These are phyloP conservation scores for Stenoptilia bipunctidactyla DNA, from an alignment of 2,888 invertebrate species.

Conservation along the genomic window DNA sequence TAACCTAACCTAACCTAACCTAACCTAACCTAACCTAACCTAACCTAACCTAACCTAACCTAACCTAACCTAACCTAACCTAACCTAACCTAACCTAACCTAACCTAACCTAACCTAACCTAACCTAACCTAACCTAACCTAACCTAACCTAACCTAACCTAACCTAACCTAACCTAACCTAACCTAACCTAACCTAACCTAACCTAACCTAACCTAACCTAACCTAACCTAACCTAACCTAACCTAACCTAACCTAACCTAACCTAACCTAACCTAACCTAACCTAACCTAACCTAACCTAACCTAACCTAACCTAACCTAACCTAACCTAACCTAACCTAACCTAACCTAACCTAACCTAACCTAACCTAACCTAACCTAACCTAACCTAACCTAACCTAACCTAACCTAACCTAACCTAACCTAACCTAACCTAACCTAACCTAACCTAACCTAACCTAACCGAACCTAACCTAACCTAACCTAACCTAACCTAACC, in stretches of 20 bases:
- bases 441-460: constrained; percentile 12
- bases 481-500: constrained; percentile 15
- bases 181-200: constrained; percentile 16
- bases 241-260: constrained; percentile 13
- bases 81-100: constrained; percentile 15
- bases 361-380: constrained; percentile 10
- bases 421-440: constrained; percentile 9
- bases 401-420: constrained; percentile 7
- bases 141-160: constrained; percentile 11
- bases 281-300: constrained; percentile 12
- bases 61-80: constrained; percentile 17
- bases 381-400: constrained; percentile 9
- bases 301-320: constrained; percentile 9
- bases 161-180: constrained; percentile 11
- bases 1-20: constrained; percentile 9
- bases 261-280: constrained; percentile 11
- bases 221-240: constrained; percentile 16
- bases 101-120: constrained; percentile 15
- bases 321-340: constrained; percentile 13
- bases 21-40: constrained; percentile 13
- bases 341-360: constrained; percentile 13
- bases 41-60: constrained; percentile 17
- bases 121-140: constrained; percentile 14
- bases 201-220: constrained; percentile 17
- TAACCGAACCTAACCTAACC: constrained; percentile 15